These are phyloP conservation scores for Hofmannophila pseudospretella DNA, from an alignment of 2,888 invertebrate species.

Conservation along the genomic window DNA sequence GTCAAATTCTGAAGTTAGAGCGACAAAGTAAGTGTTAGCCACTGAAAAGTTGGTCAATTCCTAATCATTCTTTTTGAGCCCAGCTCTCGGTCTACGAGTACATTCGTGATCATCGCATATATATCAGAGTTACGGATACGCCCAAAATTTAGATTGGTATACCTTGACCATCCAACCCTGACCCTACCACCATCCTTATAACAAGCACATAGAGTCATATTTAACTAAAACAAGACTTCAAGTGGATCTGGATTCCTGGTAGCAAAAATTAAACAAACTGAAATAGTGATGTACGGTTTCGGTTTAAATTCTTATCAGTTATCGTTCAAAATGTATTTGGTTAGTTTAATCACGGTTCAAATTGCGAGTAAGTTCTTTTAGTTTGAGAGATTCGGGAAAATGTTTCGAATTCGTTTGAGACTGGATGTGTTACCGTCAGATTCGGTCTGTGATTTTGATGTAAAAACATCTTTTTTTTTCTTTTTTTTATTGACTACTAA, in stretches of 20 bases:
- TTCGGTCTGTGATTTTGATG: too few species aligned
- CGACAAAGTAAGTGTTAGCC: too few species aligned
- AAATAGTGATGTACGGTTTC: conserved; percentile 12
- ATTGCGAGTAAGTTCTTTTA: neutral
- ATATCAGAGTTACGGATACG: conserved; percentile 49
- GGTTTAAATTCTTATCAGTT: conserved; percentile 24
- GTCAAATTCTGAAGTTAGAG: too few species aligned
- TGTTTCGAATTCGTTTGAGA: neutral
- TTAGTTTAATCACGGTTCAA: conserved; percentile 8
- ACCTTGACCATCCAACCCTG: conserved; percentile 15
- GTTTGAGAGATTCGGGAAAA: neutral
- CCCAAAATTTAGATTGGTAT: conserved; percentile 63
- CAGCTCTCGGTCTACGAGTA: conserved; percentile 33
- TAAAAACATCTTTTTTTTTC: too few species aligned
- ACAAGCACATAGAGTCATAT: conserved; percentile 22
- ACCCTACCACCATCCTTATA: conserved; percentile 17
- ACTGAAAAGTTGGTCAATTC: too few species aligned
- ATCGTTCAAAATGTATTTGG: conserved; percentile 32
- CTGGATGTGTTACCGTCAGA: too few species aligned
- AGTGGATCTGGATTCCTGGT: neutral
- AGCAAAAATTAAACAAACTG: conserved; percentile 33
- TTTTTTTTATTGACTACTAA: too few species aligned
- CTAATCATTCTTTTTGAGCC: too few species aligned
- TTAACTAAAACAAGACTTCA: conserved; percentile 13
- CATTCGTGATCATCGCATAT: conserved; percentile 48